Conservation (phyloP, 2,888 invertebrate species). For the Arrhopalites spinosus region DNA sequence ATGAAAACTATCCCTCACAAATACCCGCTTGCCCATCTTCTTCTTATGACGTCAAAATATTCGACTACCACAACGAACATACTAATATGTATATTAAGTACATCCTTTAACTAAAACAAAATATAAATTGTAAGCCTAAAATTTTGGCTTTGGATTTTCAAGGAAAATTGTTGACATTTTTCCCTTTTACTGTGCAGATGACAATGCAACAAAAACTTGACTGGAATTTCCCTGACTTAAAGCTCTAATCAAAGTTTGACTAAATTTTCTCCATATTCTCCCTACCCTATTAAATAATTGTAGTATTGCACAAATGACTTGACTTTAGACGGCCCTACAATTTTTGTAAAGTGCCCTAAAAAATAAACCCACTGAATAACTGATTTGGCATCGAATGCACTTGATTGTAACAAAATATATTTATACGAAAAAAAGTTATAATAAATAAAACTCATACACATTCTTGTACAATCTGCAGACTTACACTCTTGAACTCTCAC, state of each 20-base stretch:
- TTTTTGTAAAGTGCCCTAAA: background rate
- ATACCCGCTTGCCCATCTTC: background rate
- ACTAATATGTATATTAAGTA: background rate
- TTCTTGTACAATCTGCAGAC: background rate
- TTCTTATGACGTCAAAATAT: background rate
- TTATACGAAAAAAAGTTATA: background rate
- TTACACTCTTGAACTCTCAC: background rate
- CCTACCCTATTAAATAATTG: too few species aligned
- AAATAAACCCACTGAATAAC: background rate
- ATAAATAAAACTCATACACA: background rate
- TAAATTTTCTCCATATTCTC: too few species aligned
- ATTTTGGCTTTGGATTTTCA: too few species aligned
- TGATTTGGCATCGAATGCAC: slow-evolving; percentile 16
- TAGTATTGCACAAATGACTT: background rate
- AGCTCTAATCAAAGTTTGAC: too few species aligned
- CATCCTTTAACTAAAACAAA: too few species aligned
- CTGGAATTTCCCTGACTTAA: too few species aligned
- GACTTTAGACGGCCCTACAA: background rate
- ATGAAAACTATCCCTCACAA: background rate
- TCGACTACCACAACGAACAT: background rate
- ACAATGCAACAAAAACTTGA: too few species aligned
- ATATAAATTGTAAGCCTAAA: too few species aligned
- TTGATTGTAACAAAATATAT: slow-evolving; percentile 21
- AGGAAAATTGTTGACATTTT: too few species aligned
- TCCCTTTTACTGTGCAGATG: too few species aligned